These are phyloP conservation scores for Phalloptychus januarius DNA, from an alignment of 2,797 vertebrate genomes.

Conservation along the genomic window DNA sequence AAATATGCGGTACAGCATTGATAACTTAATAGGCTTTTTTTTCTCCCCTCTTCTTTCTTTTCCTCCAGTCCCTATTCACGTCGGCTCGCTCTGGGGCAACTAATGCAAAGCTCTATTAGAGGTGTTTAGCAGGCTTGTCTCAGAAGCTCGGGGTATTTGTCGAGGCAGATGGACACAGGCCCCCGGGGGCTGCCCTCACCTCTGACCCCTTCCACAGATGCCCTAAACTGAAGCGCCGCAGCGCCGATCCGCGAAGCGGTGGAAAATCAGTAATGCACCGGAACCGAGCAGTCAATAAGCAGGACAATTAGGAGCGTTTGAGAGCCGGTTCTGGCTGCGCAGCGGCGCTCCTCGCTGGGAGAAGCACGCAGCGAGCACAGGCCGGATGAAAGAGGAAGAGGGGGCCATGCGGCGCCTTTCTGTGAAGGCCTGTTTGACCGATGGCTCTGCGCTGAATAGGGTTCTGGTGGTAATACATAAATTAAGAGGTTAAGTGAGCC, in stretches of 20 bases:
- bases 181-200: constrained; percentile 73
- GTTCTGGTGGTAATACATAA: constrained; percentile 76
- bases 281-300: constrained; percentile 84
- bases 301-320: constrained; percentile 85
- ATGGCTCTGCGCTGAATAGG: constrained; percentile 69
- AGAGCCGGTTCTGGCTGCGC: constrained; percentile 83
- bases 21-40: constrained; percentile 47
- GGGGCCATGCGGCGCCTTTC: constrained; percentile 64
- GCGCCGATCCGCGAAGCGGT: constrained; percentile 68
- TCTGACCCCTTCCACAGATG: constrained; percentile 91
- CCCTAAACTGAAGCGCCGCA: constrained; percentile 74
- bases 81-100: constrained; percentile 40
- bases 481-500: constrained; percentile 80
- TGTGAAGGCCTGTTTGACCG: constrained; percentile 66
- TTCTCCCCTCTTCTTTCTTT: not conserved
- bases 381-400: constrained; percentile 71
- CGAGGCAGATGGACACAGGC: constrained; percentile 90
- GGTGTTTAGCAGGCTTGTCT: constrained; percentile 66
- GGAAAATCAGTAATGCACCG: constrained; percentile 88
- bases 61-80: constrained; percentile 2
- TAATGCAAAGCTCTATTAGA: constrained; percentile 67
- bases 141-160: constrained; percentile 68
- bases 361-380: constrained; percentile 83
- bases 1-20: constrained; percentile 44
- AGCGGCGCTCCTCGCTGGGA: constrained; percentile 77